phyloP scores from a whole-genome alignment of 2,888 invertebrate genomes.

The Protophormia terraenovae region DNA sequence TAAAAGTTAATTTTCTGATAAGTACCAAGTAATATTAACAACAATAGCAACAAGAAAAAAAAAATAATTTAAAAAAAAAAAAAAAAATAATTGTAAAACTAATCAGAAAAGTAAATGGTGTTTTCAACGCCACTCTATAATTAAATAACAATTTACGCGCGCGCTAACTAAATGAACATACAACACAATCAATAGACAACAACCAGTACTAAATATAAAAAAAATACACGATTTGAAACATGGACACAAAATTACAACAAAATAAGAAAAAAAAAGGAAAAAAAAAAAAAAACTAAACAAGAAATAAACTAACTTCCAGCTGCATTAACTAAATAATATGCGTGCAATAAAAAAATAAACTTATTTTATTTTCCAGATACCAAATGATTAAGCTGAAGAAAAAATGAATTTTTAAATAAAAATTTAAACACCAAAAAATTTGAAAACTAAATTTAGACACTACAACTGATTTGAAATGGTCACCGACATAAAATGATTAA shows the following conservation, averaged over 20 bases:
- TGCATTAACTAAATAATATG: slow-evolving; percentile 70
- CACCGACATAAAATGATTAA: slow-evolving; percentile 62
- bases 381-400: slow-evolving; percentile 28
- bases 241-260: slow-evolving; percentile 34
- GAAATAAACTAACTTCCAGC: slow-evolving; percentile 51
- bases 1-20: slow-evolving; percentile 58
- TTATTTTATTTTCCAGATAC: slow-evolving; percentile 23
- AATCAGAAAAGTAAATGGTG: slow-evolving; percentile 70
- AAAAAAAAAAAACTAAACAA: neutral
- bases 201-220: slow-evolving; percentile 61
- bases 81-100: slow-evolving; percentile 27
- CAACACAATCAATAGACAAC: slow-evolving; percentile 55
- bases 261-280: slow-evolving; percentile 18
- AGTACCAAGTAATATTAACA: neutral
- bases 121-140: slow-evolving; percentile 74
- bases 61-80: too few species aligned
- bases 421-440: slow-evolving; percentile 33
- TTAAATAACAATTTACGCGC: slow-evolving; percentile 78
- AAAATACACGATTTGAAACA: slow-evolving; percentile 49
- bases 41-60: slow-evolving; percentile 7
- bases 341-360: slow-evolving; percentile 71
- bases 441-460: slow-evolving; percentile 61
- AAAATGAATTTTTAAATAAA: slow-evolving; percentile 46
- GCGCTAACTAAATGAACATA: slow-evolving; percentile 64
- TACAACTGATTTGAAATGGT: slow-evolving; percentile 62